Base-by-base conservation (phyloP, 1,140 invertebrate genomes). In the Halotydeus destructor region DNA sequence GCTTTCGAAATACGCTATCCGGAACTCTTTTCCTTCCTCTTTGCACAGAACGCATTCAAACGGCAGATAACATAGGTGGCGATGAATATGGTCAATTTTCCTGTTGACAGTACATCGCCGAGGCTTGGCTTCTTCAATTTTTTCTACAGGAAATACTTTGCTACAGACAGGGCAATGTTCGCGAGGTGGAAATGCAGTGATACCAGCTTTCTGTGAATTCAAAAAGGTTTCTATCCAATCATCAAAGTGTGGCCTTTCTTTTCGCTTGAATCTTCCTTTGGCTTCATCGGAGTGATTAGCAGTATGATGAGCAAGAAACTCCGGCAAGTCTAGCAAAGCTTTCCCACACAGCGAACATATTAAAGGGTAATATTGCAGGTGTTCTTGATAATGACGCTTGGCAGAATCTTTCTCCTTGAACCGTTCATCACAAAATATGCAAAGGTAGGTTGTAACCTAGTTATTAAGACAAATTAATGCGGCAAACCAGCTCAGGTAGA, bases 51-150 rank as follows among this genome's bases (percentile, higher is more conserved):
- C 8, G 19, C 39, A 41, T 14, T 41, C 39, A 18, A 32, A 41
- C 14, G 39, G 39, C 25, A 41, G 33, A 31, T 41, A 41, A 41
- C 39, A 31, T 11, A 41, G 27, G 22, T 41, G 39, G 14, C 39
- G 25, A 21, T 41, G 28, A 16, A 41, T 16, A 22, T 41, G 39
- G 22, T 41, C 39, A 6, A 41, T 41, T 32, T 31, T 41, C 18
- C 39, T 16, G 33, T 27, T 41, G 14, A 41, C 6, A 33, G 39
- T 33, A 41, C 26, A 33, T 14, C 25, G 31, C n/a, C 27, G 8
- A 5, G 39, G 27, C 3, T 22, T 14, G 8, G 25, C 27, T 12
- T 11, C 11, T 8, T 31, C 21, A 5, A 41, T 41, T 14, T 41
- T 14, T 16, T 27, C n/a, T 11, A 3, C 3, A 18, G 25, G 9